A percentile compares a stretch with the other conserved stretches of the same genome.
Evolutionary conservation across 2,113 vertebrate genomes (phyloP).

Genomic region (Stigmatopora nigra): DNA sequence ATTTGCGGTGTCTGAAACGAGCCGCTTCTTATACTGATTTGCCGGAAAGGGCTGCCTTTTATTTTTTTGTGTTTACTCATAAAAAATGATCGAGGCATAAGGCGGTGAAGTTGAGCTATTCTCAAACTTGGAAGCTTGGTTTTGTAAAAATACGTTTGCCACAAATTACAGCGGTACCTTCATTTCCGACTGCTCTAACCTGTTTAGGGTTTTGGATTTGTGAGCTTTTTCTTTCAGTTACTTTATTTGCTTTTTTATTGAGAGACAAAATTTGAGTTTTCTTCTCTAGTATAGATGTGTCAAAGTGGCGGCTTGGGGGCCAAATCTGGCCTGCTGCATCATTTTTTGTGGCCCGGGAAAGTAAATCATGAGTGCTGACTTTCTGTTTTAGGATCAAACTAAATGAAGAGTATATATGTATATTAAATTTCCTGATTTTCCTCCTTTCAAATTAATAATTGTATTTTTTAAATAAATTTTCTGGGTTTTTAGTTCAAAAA

Average conservation of each 20-base stretch:
- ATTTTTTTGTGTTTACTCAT: not conserved
- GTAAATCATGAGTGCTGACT: too few relatives aligned
- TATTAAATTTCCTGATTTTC: too few relatives aligned
- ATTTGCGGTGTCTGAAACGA: conserved; percentile 34
- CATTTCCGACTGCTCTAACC: not conserved
- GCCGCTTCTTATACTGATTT: conserved; percentile 15
- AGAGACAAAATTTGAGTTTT: not conserved
- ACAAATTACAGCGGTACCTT: not conserved
- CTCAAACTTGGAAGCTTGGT: not conserved
- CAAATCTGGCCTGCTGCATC: too few relatives aligned
- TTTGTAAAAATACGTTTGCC: too few relatives aligned
- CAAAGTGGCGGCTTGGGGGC: too few relatives aligned
- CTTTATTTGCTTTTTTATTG: not conserved
- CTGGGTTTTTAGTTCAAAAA: too few relatives aligned
- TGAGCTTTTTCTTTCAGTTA: not conserved
- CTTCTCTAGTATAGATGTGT: too few relatives aligned
- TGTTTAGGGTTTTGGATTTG: not conserved
- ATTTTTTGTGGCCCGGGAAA: too few relatives aligned
- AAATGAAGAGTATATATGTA: too few relatives aligned
- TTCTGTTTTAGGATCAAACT: too few relatives aligned
- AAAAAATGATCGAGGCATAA: not conserved
- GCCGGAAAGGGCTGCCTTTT: not conserved
- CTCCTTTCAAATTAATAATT: too few relatives aligned
- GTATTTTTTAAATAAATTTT: too few relatives aligned
- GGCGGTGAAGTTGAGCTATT: not conserved